Percentiles rank a stretch among this genome's conserved stretches.
phyloP scores from a whole-genome alignment of 2,113 vertebrate genomes.

The Cephalopholis sonnerati region DNA sequence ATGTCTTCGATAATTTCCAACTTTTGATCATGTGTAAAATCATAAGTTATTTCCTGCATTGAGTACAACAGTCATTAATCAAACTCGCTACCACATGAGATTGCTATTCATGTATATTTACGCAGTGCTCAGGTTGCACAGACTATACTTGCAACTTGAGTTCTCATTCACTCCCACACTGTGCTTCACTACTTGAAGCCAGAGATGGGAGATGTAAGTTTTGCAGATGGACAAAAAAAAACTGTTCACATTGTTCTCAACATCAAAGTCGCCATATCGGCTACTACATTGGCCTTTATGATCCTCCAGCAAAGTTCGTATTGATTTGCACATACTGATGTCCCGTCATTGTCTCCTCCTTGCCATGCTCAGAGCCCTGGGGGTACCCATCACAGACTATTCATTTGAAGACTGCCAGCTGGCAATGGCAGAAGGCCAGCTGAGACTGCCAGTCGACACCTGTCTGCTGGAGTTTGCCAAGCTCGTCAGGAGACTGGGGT shows the following conservation, averaged over 20 bases:
- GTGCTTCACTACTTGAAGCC: conserved; percentile 4
- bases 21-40: too few species aligned
- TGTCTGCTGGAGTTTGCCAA: conserved; percentile 96
- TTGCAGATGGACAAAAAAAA: background rate
- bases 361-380: conserved; percentile 87
- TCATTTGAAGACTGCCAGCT: conserved; percentile 98
- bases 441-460: conserved; percentile 92
- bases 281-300: background rate
- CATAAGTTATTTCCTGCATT: too few species aligned
- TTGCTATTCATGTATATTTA: too few species aligned
- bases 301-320: conserved; percentile 21
- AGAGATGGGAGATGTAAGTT: background rate
- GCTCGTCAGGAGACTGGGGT: conserved; percentile 95
- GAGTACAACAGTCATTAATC: too few species aligned
- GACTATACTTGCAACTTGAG: background rate
- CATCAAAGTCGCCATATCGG: conserved; percentile 7
- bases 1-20: too few species aligned
- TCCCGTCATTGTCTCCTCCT: conserved; percentile 45
- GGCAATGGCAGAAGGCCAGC: conserved; percentile 94
- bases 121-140: background rate
- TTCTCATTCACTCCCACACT: background rate
- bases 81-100: too few species aligned
- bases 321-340: conserved; percentile 47
- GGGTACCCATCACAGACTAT: conserved; percentile 95
- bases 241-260: conserved; percentile 1